Base-by-base conservation (phyloP, 1,140 invertebrate species). In the Pseudomyrmex concolor region DNA sequence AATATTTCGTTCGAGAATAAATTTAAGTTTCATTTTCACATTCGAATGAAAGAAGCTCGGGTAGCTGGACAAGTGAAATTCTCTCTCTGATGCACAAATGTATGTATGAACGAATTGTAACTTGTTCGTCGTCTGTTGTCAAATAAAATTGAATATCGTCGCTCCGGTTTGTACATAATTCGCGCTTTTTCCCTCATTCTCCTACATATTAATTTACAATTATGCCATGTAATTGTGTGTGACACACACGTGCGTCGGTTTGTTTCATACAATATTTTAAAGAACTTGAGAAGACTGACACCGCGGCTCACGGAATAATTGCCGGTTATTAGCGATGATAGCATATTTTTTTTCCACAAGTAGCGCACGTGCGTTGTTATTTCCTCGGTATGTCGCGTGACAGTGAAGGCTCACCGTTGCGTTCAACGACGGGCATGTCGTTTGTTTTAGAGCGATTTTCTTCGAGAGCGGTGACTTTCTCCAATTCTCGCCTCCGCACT, bases 391-490 rank as follows among this genome's bases (percentile, higher is more conserved):
- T 78, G 76, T 78, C 54, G 76, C 76, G 76, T 80, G 76, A 80
- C 66, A 71, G 25, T 48, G 17, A 12, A 55, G 54, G 7, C 15
- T 12, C 54, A 2, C 9, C 9, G 34, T 34, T 9, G 25, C 25
- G 48, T 43, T 12, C 48, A n/a, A 50, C 72, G 43, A 50, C 19
- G 12, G 63, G 17, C 63, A 67, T 51, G 25, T 77, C 73, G 66
- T 60, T 80, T 80, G 76, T 80, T 71, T 80, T 71, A 80, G 67
- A 80, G 3, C 54, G 19, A 80, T 80, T 80, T 80, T 60, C 54
- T 60, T n/a, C 34, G 25, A 34, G 34, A 34, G 34, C 12, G 80
- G 43, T 66, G 70, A 87, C 90, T 90, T 90, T 89, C 89, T 85
- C 89, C 77, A 70, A 73, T 87, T 78, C 80, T 82, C 78, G 68